Evolutionary conservation across 1,140 invertebrate genomes (phyloP), one percentile per base, ranked within the genome.

Genomic region (Myzus persicae): DNA sequence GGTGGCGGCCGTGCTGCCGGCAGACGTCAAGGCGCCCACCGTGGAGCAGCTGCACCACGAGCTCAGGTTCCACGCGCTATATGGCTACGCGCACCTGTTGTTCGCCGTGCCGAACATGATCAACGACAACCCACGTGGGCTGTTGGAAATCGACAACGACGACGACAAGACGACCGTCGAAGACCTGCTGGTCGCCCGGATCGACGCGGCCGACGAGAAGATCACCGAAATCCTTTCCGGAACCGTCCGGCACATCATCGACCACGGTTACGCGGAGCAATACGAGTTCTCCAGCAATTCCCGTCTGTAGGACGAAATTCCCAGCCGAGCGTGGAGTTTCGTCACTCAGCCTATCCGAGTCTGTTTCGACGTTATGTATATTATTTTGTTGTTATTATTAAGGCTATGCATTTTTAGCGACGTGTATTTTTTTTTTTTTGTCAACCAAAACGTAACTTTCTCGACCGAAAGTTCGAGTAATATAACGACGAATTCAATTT

Each of bases 71-170:
- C 94, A 93, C 42, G 94, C 94, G 7, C 81, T 95, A 2, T 95
- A 95, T 38, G 95, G 95, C 36, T 95, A 94, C 82, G 9, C 94
- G 0, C 94, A 95, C 14, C 91, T 94, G 0, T 44, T 93, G 0
- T 95, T 94, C 82, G 95, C 94, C 59, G 40, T 95, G 36, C 88
- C 94, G 0, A n/a, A 94, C 0, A 93, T 95, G 94, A 92, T 94
- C n/a, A 59, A 93, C 42, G 89, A 85, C 76, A 51, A 85, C 9
- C 44, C 44, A 0, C 59, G 20, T 0, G 42, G 26, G 0, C 91
- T 84, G 76, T 67, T 31, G 22, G 90, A 91, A 36, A 36, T 31
- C 8, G 81, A 26, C 31, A 44, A 81, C 46, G 81, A 90, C 38
- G 26, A 82, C 46, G 76, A 90, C 24, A 20, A 38, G 11, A 38